Percentiles rank a stretch among this genome's conserved stretches.
Conservation (phyloP, 2,797 vertebrate genomes). For the Etheostoma nigrum region DNA sequence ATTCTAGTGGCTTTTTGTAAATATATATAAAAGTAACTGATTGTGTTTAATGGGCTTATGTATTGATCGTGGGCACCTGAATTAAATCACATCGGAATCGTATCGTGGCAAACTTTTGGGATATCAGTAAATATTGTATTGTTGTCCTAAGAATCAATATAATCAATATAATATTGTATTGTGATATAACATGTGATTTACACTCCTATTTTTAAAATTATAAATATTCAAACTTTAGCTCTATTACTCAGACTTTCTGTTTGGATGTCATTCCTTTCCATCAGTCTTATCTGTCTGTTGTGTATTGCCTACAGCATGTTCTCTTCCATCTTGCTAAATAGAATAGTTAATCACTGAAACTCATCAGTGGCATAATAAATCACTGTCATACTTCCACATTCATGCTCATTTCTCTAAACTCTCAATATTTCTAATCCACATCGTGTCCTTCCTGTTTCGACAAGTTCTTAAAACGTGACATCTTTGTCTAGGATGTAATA, state of each 20-base stretch:
- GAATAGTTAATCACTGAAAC: constrained; percentile 34
- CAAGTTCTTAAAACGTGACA: background rate
- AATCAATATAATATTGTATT: too few species aligned
- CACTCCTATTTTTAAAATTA: constrained; percentile 5
- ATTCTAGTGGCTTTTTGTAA: too few species aligned
- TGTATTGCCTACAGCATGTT: background rate
- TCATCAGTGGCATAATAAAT: constrained; percentile 29
- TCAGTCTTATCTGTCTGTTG: constrained; percentile 14
- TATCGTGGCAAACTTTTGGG: too few species aligned
- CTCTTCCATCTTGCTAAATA: constrained; percentile 8
- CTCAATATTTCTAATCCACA: background rate
- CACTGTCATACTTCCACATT: background rate
- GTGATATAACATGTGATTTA: too few species aligned
- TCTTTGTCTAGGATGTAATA: background rate
- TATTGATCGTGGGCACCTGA: too few species aligned
- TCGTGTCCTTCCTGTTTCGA: constrained; percentile 1
- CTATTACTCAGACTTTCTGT: constrained; percentile 34
- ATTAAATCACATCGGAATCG: too few species aligned
- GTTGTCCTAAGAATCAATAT: too few species aligned
- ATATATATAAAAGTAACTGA: too few species aligned
- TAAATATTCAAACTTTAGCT: constrained; percentile 39
- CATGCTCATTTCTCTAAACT: constrained; percentile 7
- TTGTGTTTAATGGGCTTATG: too few species aligned
- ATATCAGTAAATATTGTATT: too few species aligned
- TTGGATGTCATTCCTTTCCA: constrained; percentile 12